These are phyloP conservation scores for Drosophila grimshawi DNA, from an alignment of 1,140 invertebrate genomes.

Conservation along the genomic window DNA sequence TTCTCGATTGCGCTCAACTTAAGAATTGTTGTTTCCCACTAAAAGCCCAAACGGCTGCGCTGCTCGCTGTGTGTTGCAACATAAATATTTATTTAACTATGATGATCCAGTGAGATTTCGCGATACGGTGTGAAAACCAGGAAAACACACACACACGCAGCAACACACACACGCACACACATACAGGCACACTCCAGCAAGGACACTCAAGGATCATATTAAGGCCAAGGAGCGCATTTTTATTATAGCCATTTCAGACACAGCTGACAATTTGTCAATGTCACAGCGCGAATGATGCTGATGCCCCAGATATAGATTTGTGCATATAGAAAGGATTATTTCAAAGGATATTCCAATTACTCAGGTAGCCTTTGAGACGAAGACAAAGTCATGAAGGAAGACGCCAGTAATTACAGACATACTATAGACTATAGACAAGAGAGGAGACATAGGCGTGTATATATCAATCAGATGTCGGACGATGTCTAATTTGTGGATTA, in stretches of 20 bases:
- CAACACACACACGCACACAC: not conserved
- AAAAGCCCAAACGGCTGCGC: constrained; percentile 67
- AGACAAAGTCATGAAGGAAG: constrained; percentile 1
- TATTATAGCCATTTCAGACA: constrained; percentile 39
- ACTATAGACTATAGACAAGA: not conserved
- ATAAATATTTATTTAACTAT: constrained; percentile 80
- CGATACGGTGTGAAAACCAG: constrained; percentile 72
- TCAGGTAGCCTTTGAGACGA: constrained; percentile 6
- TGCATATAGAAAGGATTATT: constrained; percentile 19
- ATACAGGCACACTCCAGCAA: constrained; percentile 22
- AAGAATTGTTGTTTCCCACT: constrained; percentile 58
- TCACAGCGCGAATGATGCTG: not conserved
- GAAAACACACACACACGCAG: constrained; percentile 26
- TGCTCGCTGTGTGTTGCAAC: constrained; percentile 14
- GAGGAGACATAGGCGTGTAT: not conserved
- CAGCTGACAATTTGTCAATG: constrained; percentile 1
- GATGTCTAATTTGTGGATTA: constrained; percentile 6
- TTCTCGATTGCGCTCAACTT: constrained; percentile 14
- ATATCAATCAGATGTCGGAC: constrained; percentile 4
- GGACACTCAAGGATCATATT: constrained; percentile 36
- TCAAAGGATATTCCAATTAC: constrained; percentile 7
- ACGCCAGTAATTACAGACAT: constrained; percentile 18
- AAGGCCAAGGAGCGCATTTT: constrained; percentile 38
- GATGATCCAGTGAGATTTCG: constrained; percentile 73
- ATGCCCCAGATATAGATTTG: constrained; percentile 5